A percentile compares a stretch with the other conserved stretches of the same genome.
Evolutionary conservation across 1,140 invertebrate species (phyloP).

Genomic region (Mercenaria mercenaria): DNA sequence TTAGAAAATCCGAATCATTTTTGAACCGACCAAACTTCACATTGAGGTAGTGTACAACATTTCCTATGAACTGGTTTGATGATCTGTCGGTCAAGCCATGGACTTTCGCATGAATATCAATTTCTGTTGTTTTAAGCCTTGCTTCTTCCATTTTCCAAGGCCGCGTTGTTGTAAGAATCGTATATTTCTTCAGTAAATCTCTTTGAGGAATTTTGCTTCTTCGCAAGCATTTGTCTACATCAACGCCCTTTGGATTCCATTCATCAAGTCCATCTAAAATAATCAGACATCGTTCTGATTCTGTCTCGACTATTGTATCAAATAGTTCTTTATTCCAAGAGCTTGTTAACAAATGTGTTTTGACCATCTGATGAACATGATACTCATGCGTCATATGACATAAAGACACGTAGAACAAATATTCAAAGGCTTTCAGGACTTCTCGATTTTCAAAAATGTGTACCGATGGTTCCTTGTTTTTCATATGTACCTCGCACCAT

Average conservation of each 20-base stretch:
- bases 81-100: neutral
- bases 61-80: neutral
- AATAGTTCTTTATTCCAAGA: neutral
- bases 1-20: neutral
- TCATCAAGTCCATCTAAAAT: conserved; percentile 23
- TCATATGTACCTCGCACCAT: neutral
- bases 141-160: neutral
- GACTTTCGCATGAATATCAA: neutral
- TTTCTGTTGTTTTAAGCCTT: conserved; percentile 3
- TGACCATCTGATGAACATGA: neutral
- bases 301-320: neutral
- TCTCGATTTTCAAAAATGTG: neutral
- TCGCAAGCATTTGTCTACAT: too few relatives aligned
- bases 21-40: neutral
- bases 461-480: neutral
- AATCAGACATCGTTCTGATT: neutral
- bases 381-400: neutral
- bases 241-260: neutral
- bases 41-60: neutral
- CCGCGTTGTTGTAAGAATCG: conserved; percentile 4
- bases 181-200: neutral
- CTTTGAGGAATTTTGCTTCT: neutral
- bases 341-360: neutral
- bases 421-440: neutral
- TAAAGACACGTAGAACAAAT: neutral